These are phyloP conservation scores for Ormia ochracea DNA, from an alignment of 2,888 invertebrate genomes.

Conservation along the genomic window DNA sequence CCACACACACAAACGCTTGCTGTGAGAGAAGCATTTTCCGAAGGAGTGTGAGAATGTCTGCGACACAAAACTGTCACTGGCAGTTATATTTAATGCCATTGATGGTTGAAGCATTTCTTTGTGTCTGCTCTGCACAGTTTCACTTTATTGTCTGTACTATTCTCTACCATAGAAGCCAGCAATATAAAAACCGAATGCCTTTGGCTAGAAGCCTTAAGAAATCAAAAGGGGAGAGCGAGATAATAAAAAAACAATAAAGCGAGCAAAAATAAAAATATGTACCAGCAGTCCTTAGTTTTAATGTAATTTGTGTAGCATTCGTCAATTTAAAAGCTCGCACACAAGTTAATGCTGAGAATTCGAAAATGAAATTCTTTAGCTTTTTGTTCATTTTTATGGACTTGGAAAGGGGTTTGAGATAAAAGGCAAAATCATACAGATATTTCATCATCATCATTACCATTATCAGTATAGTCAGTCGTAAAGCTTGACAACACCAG, in stretches of 20 bases:
- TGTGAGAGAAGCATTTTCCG: slow-evolving; percentile 11
- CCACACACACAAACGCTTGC: slow-evolving; percentile 17
- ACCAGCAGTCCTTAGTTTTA: slow-evolving; percentile 36
- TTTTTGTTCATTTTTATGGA: slow-evolving; percentile 1
- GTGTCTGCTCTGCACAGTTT: slow-evolving; percentile 59
- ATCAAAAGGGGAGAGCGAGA: slow-evolving; percentile 16
- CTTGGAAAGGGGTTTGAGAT: slow-evolving; percentile 2
- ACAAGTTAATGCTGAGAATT: not conserved
- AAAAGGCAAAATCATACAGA: slow-evolving; percentile 9
- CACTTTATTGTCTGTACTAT: slow-evolving; percentile 21
- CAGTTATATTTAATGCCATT: slow-evolving; percentile 72
- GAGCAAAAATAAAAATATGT: not conserved
- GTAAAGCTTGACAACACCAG: slow-evolving; percentile 47
- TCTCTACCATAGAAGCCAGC: slow-evolving; percentile 1
- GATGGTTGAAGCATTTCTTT: slow-evolving; percentile 70
- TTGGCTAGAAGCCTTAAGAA: slow-evolving; percentile 50
- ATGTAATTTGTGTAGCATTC: slow-evolving; percentile 59
- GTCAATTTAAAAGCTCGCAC: slow-evolving; percentile 41
- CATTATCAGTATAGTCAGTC: slow-evolving; percentile 40
- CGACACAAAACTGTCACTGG: slow-evolving; percentile 74
- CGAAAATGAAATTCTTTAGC: slow-evolving; percentile 42
- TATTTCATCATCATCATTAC: slow-evolving; percentile 59
- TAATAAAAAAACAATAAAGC: not conserved
- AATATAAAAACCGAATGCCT: slow-evolving; percentile 52
- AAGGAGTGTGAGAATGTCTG: slow-evolving; percentile 63